A percentile compares a stretch with the other conserved stretches of the same genome.
Evolutionary conservation across 2,113 vertebrate species (phyloP).

Genomic region (Megaleporinus macrocephalus): DNA sequence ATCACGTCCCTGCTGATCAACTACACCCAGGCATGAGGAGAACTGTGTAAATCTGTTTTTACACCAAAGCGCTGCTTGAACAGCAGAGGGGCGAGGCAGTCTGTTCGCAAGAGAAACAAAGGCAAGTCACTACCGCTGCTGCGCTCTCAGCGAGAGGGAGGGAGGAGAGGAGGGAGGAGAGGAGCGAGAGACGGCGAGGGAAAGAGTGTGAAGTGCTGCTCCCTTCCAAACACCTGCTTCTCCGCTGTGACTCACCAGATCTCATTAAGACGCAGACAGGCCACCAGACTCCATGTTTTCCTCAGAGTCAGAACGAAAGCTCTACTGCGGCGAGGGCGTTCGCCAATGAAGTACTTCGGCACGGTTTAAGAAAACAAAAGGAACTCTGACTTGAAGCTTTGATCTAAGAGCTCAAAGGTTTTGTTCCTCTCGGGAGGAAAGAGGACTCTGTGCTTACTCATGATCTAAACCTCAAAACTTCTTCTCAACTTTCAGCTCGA

Average conservation of each 20-base stretch:
- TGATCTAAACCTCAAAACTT: background rate
- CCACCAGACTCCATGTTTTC: background rate
- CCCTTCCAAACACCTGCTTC: conserved; percentile 44
- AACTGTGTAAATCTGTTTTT: background rate
- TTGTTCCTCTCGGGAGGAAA: background rate
- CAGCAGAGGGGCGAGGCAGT: background rate
- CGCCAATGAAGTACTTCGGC: background rate
- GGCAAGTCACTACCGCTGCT: background rate
- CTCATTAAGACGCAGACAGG: conserved; percentile 25
- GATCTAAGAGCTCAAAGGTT: background rate
- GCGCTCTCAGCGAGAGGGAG: background rate
- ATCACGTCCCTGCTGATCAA: background rate
- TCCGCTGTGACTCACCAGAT: conserved; percentile 47
- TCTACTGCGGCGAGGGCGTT: background rate
- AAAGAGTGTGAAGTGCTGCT: conserved; percentile 27
- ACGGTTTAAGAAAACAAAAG: background rate
- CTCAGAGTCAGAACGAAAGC: background rate
- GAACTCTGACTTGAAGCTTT: background rate
- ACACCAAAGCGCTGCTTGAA: background rate
- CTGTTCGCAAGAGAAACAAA: background rate
- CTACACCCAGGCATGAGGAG: background rate
- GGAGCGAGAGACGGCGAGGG: conserved; percentile 5
- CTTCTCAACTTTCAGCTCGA: background rate
- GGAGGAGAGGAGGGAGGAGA: background rate
- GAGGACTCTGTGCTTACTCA: background rate